Percentiles rank a stretch among this genome's conserved stretches.
phyloP scores from a whole-genome alignment of 64 coral and sea anemone species.

The Trachythela sp. region DNA sequence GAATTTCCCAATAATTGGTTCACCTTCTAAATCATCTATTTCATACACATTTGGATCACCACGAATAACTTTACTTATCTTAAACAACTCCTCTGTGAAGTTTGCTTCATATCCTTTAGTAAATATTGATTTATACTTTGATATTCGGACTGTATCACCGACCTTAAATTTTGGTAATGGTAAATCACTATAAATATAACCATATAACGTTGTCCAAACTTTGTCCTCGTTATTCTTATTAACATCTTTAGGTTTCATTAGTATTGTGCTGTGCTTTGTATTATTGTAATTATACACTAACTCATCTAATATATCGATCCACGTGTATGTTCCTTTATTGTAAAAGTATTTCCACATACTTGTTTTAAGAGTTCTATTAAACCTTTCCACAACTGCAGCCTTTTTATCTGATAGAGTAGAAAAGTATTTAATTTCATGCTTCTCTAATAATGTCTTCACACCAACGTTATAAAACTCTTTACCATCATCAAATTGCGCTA shows the following conservation, averaged over 20 bases:
- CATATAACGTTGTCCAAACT: no score
- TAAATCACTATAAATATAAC: no score
- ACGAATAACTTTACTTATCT: background rate
- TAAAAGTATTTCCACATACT: background rate
- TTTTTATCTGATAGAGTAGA: background rate
- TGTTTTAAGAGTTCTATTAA: background rate
- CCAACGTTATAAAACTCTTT: slow-evolving; percentile 1
- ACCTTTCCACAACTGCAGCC: background rate
- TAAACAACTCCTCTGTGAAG: background rate
- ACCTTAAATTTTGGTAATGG: no score
- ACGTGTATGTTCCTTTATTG: no score
- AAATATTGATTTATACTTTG: no score
- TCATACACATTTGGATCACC: background rate
- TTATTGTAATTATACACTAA: no score
- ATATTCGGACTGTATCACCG: no score
- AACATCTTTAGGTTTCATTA: no score
- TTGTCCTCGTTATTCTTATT: no score
- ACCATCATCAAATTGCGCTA: slow-evolving; percentile 17
- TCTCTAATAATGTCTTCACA: background rate
- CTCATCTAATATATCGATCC: no score
- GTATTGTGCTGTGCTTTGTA: no score
- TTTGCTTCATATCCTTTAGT: no score
- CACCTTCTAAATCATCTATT: background rate
- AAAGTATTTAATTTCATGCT: slow-evolving; percentile 7
- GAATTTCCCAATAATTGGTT: slow-evolving; percentile 2